Evolutionary conservation across 2,888 invertebrate genomes (phyloP).

Genomic region (Hyles lineata): DNA sequence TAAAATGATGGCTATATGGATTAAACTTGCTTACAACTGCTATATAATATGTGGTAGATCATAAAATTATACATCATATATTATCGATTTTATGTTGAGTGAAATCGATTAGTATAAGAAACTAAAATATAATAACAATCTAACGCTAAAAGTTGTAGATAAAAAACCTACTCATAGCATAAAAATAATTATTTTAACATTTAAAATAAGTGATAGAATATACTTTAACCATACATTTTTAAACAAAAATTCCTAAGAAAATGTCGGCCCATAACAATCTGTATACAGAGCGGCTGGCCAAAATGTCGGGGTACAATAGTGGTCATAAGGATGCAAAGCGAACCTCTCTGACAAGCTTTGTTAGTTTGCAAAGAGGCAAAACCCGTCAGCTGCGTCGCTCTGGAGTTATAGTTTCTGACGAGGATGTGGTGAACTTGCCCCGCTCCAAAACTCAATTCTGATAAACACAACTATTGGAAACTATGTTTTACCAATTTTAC

Average conservation of each 20-base stretch:
- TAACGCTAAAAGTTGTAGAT: no score
- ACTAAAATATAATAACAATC: no score
- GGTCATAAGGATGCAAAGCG: conserved; percentile 33
- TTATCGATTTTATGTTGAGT: no score
- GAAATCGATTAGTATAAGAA: no score
- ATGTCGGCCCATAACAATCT: background rate
- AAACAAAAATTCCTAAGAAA: background rate
- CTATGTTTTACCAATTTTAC: conserved; percentile 20
- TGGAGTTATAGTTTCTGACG: conserved; percentile 49
- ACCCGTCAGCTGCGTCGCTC: conserved; percentile 56
- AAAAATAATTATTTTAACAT: no score
- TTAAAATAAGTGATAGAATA: background rate
- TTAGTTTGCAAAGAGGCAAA: conserved; percentile 54
- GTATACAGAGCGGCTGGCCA: background rate
- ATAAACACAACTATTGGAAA: conserved; percentile 24
- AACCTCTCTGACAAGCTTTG: conserved; percentile 44
- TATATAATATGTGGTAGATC: no score
- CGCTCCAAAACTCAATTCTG: conserved; percentile 27
- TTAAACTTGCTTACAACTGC: no score
- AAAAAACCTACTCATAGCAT: no score
- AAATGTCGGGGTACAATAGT: background rate
- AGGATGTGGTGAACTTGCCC: conserved; percentile 40
- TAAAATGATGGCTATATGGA: no score
- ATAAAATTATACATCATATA: no score
- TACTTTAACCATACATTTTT: background rate